Conservation (phyloP, 1,140 invertebrate species). For the Platyscapa corneri region DNA sequence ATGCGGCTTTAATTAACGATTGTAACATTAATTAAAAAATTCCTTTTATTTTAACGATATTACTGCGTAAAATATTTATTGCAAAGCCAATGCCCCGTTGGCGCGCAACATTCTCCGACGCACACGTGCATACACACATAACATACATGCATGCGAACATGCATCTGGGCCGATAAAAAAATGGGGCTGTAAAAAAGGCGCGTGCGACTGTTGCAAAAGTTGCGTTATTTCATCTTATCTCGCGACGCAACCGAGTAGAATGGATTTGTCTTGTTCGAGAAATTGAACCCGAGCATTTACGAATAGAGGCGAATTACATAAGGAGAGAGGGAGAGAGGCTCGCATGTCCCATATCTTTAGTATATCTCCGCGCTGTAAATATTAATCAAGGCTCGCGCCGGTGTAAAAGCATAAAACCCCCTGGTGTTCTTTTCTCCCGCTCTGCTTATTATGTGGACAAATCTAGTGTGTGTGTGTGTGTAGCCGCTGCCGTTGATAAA, state of each 20-base stretch:
- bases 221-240: slow-evolving; percentile 22
- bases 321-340: not conserved
- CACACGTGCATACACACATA: not conserved
- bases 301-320: slow-evolving; percentile 21
- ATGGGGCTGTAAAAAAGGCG: not conserved
- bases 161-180: not conserved
- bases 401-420: not conserved
- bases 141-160: not conserved
- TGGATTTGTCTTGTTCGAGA: slow-evolving; percentile 40
- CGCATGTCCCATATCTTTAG: slow-evolving; percentile 9
- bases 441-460: not conserved
- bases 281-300: slow-evolving; percentile 31
- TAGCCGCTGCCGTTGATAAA: not conserved
- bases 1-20: not conserved
- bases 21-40: not conserved
- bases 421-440: not conserved
- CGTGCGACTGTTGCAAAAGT: not conserved
- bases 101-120: not conserved
- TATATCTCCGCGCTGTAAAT: slow-evolving; percentile 34
- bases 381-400: slow-evolving; percentile 26
- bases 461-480: not conserved
- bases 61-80: not conserved
- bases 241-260: slow-evolving; percentile 21
- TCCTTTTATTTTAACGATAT: not conserved
- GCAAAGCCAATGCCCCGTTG: not conserved